A percentile compares a stretch with the other conserved stretches of the same genome.
Conservation (phyloP, 2,113 vertebrate species). For the Aleadryas rufinucha region DNA sequence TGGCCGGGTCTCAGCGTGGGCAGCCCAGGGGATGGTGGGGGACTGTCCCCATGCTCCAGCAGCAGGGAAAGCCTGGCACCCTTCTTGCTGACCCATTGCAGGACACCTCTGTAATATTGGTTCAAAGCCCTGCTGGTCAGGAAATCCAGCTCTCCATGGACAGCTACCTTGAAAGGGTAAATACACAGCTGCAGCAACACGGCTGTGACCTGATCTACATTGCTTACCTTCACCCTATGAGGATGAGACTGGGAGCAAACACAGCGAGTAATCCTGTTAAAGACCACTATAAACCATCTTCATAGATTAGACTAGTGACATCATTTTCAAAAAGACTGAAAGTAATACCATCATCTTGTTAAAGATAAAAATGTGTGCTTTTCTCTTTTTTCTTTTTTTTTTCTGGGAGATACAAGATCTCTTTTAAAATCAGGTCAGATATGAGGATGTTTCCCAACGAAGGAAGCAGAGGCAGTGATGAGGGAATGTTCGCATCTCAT, state of each 20-base stretch:
- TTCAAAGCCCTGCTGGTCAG: neutral
- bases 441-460: neutral
- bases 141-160: neutral
- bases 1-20: neutral
- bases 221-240: neutral
- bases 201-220: accelerated
- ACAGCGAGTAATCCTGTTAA: accelerated
- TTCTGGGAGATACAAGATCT: neutral
- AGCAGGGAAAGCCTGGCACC: neutral
- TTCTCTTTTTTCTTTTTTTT: neutral
- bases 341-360: neutral
- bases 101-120: accelerated
- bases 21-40: too few species aligned
- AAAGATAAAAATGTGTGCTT: neutral
- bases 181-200: neutral
- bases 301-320: neutral
- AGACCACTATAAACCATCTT: neutral
- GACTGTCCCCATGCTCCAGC: neutral
- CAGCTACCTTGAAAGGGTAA: neutral
- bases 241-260: neutral
- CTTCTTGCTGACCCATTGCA: neutral
- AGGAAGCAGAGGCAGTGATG: neutral
- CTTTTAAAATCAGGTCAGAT: neutral
- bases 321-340: neutral
- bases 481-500: neutral